Evolutionary conservation across 1,140 invertebrate genomes (phyloP).

Genomic region (Halotydeus destructor): DNA sequence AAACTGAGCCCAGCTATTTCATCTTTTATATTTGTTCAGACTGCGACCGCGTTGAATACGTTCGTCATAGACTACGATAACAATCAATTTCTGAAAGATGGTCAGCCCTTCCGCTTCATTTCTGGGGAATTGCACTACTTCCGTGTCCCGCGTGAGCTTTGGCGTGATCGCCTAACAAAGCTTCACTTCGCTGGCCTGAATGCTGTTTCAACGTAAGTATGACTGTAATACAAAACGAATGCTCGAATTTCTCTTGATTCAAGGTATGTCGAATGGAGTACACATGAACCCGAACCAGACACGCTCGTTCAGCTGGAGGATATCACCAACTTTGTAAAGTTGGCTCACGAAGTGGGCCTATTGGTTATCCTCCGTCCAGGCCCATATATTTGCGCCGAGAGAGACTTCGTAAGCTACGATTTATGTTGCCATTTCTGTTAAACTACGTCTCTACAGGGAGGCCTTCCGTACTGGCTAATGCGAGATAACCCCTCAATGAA

Average conservation of each 20-base stretch:
- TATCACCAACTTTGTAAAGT: slow-evolving; percentile 33
- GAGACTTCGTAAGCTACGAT: too few species aligned
- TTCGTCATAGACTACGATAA: slow-evolving; percentile 44
- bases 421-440: too few species aligned
- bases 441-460: slow-evolving; percentile 21
- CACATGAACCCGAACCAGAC: slow-evolving; percentile 54
- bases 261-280: slow-evolving; percentile 81
- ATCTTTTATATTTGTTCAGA: too few species aligned
- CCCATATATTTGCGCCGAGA: slow-evolving; percentile 36
- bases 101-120: slow-evolving; percentile 54
- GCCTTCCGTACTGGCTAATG: slow-evolving; percentile 17
- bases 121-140: slow-evolving; percentile 85
- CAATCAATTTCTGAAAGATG: slow-evolving; percentile 63
- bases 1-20: too few species aligned
- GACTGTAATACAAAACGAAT: background rate
- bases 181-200: slow-evolving; percentile 71
- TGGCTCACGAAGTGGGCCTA: slow-evolving; percentile 27
- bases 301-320: slow-evolving; percentile 37
- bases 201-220: slow-evolving; percentile 58
- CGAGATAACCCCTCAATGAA: slow-evolving; percentile 38
- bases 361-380: slow-evolving; percentile 30
- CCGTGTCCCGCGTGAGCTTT: slow-evolving; percentile 52
- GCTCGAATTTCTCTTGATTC: background rate
- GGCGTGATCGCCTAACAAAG: slow-evolving; percentile 60
- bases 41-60: too few species aligned